Base-by-base conservation (phyloP, 2,888 invertebrate species). In the Drosophila fungiperda region DNA sequence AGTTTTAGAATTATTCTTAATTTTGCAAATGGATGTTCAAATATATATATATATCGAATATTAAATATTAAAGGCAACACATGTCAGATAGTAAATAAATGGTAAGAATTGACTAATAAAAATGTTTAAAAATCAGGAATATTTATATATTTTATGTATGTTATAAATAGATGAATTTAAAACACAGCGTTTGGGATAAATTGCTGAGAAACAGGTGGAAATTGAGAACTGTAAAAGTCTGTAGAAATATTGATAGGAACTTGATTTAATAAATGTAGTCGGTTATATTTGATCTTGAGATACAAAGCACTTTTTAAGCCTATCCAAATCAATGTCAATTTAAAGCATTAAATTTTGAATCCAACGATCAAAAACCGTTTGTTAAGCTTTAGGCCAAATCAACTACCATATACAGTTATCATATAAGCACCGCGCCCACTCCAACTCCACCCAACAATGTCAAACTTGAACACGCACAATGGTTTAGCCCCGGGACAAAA, bases 381-480 rank as follows among this genome's bases (percentile, higher is more conserved):
- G 33, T 57, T 35, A 35, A 20, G 68, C 73, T 58, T 59, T n/a
- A 74, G 62, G 58, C n/a, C 54, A 69, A 64, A 52, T 29, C 50
- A 55, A 52, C 59, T 42, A 23, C 29, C 26, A 35, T 33, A 32
- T 23, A 53, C 17, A 20, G 42, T 52, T 65, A 55, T 55, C 67
- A 54, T n/a, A 49, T 48, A 23, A 26, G 23, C 11, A 23, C 12
- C 35, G 20, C 1, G 0, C 38, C n/a, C 11, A 15, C 26, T 23
- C 17, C 60, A 5, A 15, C 17, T n/a, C 20, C 32, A 32, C 9
- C 29, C 29, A n/a, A 12, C 63, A 50, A 63, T 75, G 73, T 68
- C 58, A 78, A 68, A 72, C 50, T 65, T 64, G 32, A 65, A 62
- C 69, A 65, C 73, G 65, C 70, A 62, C 59, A 71, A 60, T 68